Base-by-base conservation (phyloP, 2,888 invertebrate species). In the Syrista parreyssii region DNA sequence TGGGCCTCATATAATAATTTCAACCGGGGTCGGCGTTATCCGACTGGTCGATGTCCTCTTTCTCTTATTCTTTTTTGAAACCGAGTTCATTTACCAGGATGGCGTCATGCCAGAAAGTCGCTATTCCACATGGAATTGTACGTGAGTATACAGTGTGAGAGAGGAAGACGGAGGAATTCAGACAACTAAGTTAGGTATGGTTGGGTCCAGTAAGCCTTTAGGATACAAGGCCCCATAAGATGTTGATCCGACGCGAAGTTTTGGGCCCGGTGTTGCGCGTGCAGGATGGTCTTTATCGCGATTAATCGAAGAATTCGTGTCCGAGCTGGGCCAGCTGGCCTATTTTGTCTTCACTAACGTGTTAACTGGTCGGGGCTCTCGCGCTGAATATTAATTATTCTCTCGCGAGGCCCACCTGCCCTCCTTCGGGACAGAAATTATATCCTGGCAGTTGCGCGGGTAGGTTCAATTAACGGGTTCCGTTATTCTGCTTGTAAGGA, bases 371-470 rank as follows among this genome's bases (percentile, higher is more conserved):
- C 55, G 23, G 55, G 55, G 55, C 55, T 55, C 55, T 55, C 15
- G 31, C 82, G 78, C 86, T 86, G 87, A 87, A 89, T 89, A 89
- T 89, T 89, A 89, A 89, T 89, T 89, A 87, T 86, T 86, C 86
- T 83, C 81, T 84, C 80, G 75, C 80, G 81, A 81, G 78, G 40
- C 76, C 81, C 89, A 89, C 89, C 89, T 89, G 88, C 85, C 85
- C 79, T 79, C 76, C 73, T 75, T 71, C 71, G 71, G 75, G 55
- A 40, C 73, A 68, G 73, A 73, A 79, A 78, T 76, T 77, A 74
- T 68, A 35, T 55, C 71, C 71, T 30, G 32, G 31, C 32, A 33
- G 32, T 71, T 33, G 71, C 71, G 71, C 71, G 71, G 12, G 71
- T 31, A 71, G 33, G 33, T 71, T 55, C 55, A 55, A 55, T 55